Evolutionary conservation across 2,888 invertebrate species (phyloP), one percentile per base, ranked within the genome.

Genomic region (Didymodactylos carnosus): DNA sequence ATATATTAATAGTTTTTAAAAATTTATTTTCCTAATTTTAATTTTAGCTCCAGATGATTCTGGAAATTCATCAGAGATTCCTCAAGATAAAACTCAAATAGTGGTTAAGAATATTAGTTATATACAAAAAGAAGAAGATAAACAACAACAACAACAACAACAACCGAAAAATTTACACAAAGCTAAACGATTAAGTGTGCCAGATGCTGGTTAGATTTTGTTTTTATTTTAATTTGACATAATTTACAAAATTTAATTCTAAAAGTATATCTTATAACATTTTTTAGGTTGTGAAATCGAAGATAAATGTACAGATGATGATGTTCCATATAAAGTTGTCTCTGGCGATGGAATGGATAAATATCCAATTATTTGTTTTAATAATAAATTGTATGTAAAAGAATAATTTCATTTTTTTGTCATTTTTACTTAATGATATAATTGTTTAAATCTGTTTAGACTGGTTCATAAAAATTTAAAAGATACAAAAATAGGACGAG

Each of bases 371-470:
- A 77, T 78, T 29, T 78, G 78, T 69, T 78, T 77, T 51, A 77
- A 78, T 72, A 77, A 77, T 27, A 73, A 77, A 49, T 75, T 76
- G 78, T 78, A 73, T 74, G 76, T 76, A 39, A n/a, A n/a, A n/a
- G n/a, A n/a, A n/a, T n/a, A n/a, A n/a, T n/a, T 53, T 35, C 23
- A 29, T 71, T 41, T 19, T 13, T 16, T 40, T 27, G 3, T 1
- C 11, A 10, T 16, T 62, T 16, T 27, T 27, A 11, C 25, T 29
- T 7, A 23, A 29, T 62, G 16, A 62, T 62, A 3, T 27, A 2
- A 19, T 19, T 49, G 72, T 25, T 71, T 71, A 78, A 11, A 77
- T 80, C 80, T 69, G 69, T 78, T 16, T 75, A 81, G 25, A 79
- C 78, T 78, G 76, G 39, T 74, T 0, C 39, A 69, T 40, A 74